phyloP scores from a whole-genome alignment of 2,888 invertebrate species.

The Ditula angustiorana region DNA sequence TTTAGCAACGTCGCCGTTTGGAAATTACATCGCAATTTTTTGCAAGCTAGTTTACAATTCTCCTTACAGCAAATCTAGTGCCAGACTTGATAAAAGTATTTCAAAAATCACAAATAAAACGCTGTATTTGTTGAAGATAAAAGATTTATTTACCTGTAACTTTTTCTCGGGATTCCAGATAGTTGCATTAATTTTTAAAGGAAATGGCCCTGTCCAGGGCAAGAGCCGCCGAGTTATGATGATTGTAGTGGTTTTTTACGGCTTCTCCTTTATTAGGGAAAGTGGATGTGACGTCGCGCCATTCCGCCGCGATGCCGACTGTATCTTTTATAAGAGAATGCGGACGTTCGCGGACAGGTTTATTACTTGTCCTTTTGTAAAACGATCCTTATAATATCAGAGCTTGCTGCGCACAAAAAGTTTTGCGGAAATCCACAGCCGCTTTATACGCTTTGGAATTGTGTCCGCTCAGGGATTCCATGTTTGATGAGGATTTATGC shows the following conservation, averaged over 20 bases:
- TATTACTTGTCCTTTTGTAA: constrained; percentile 67
- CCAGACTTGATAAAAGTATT: constrained; percentile 3
- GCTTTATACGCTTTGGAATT: constrained; percentile 35
- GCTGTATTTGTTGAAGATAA: constrained; percentile 11
- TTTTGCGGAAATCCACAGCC: constrained; percentile 45
- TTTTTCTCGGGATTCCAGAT: constrained; percentile 27
- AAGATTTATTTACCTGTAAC: constrained; percentile 23
- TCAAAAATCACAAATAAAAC: constrained; percentile 5
- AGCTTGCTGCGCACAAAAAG: constrained; percentile 52
- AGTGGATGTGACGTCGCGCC: constrained; percentile 67
- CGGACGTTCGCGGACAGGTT: constrained; percentile 67
- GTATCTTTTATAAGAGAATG: constrained; percentile 71
- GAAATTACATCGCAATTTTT: constrained; percentile 13
- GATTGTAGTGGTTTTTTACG: constrained; percentile 83
- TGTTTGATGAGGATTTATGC: constrained; percentile 40
- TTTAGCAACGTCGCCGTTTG: constrained; percentile 13
- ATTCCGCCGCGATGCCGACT: constrained; percentile 64
- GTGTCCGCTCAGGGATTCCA: constrained; percentile 36
- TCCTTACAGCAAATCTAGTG: not conserved
- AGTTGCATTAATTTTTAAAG: constrained; percentile 72
- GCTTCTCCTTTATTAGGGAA: constrained; percentile 75
- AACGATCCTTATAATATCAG: constrained; percentile 56
- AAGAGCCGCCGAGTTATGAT: constrained; percentile 68
- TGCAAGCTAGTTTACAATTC: not conserved
- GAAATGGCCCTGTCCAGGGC: constrained; percentile 58